Evolutionary conservation across 30 jellyfish, hydroid and myxozoan genomes (phyloP), one percentile per base, ranked within the genome.

Genomic region (Pelagia noctiluca): DNA sequence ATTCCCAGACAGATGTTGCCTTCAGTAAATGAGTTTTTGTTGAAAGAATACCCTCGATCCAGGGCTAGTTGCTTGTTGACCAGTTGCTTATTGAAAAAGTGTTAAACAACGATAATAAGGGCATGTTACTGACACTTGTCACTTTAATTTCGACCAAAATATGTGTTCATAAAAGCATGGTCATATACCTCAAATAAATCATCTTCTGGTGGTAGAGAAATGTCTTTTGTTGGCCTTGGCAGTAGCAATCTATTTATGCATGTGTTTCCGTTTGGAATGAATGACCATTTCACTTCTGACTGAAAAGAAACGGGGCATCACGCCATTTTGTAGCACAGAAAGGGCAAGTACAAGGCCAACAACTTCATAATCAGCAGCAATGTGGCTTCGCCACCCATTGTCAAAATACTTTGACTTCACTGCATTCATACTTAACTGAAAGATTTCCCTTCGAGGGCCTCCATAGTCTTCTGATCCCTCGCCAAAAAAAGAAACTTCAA

Each of bases 301-400:
- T 52, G 68, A 28, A 30, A 64, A 2, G 30, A 64, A 60, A 19
- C 50, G 77, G 1, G 77, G 77, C 50, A 64, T 29, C 50, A 30
- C 13, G 11, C 77, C 77, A 64, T 64, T 64, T 29, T 64, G 77
- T 13, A 64, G 19, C 8, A 5, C 30, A 30, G 77, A 64, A 64
- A 64, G 50, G 50, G 77, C 77, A 64, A 64, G 50, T 8, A 30
- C 52, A 5, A 64, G 50, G 32, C 52, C 77, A 64, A 64, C 77
- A 22, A 22, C 22, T 29, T 64, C 50, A 30, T 22, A 64, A 25
- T 64, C 77, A 30, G 50, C 50, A 2, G 52, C 77, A 64, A 64
- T 28, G 8, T 64, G 50, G 50, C 19, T 30, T 25, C 77, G 50
- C 77, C 50, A 64, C 1, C 77, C 77, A 49, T 2, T n/a, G n/a